Base-by-base conservation (phyloP, 1,140 invertebrate genomes). In the Coenobita brevimanus region DNA sequence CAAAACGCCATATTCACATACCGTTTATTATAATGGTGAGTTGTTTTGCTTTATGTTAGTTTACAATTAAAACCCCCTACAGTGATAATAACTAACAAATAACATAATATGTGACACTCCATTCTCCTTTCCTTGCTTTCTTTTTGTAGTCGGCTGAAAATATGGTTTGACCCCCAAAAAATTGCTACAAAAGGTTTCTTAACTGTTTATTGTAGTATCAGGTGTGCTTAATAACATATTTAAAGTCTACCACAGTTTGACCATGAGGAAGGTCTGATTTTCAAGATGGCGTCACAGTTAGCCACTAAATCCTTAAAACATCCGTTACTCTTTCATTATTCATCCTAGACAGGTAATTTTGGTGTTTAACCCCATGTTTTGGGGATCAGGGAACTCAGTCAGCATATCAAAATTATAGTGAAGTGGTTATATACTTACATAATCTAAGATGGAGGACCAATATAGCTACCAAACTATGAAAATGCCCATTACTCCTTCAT, bases 191-290 rank as follows among this genome's bases (percentile, higher is more conserved):
- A 57, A 13, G n/a, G 54, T 57, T 57, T 57, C 54, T 13, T 57
- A 57, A 57, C 54, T 57, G 54, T 57, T 57, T 57, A 57, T 13
- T 57, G 54, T 69, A 69, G 27, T 69, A 69, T 17, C 64, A 69
- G 13, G 27, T 69, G 13, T n/a, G n/a, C n/a, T n/a, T n/a, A n/a
- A n/a, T n/a, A n/a, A n/a, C n/a, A n/a, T n/a, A n/a, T n/a, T n/a
- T 17, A 30, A 69, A 69, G 64, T 69, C 64, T 69, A 69, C 64
- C 64, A 69, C 64, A 69, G 27, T 69, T 27, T 69, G 64, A 69
- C 64, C 27, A 15, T 69, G 64, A 13, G 27, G 27, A 69, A 69
- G 64, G 64, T 69, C 27, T 69, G 64, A 69, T 69, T 69, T 69
- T 27, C 64, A 57, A 57, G 54, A 57, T 57, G 54, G 54, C 54